These are phyloP conservation scores for Xyrichtys novacula DNA, from an alignment of 2,797 vertebrate species.

Conservation along the genomic window DNA sequence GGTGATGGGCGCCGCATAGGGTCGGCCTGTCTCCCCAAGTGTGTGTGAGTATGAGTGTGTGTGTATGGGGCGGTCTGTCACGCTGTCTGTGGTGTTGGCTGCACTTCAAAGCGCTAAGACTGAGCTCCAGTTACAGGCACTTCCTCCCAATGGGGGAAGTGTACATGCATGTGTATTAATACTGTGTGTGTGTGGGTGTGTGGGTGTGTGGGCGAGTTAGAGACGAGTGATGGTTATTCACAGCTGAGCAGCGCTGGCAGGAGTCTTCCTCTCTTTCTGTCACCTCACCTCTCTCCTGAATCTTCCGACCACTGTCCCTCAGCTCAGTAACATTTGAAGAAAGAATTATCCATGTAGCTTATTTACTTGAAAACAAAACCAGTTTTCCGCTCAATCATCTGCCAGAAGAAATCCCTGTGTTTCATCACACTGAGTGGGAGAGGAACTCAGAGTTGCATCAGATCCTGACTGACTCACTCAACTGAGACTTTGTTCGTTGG, in stretches of 20 bases:
- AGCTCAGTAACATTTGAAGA: not conserved
- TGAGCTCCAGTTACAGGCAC: constrained; percentile 83
- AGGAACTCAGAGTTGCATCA: constrained; percentile 62
- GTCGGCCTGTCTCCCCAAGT: constrained; percentile 20
- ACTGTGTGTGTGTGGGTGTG: constrained; percentile 38
- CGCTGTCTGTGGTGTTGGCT: constrained; percentile 59
- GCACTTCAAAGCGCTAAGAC: constrained; percentile 77
- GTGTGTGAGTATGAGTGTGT: constrained; percentile 3
- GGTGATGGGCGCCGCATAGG: constrained; percentile 32
- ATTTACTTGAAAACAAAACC: not conserved
- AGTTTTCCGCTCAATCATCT: not conserved
- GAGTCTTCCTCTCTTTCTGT: constrained; percentile 46
- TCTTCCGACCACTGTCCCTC: constrained; percentile 18
- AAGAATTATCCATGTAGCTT: not conserved
- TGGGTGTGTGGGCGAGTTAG: constrained; percentile 47
- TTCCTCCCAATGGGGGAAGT: constrained; percentile 77
- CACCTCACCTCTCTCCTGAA: constrained; percentile 32
- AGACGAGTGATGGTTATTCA: constrained; percentile 74
- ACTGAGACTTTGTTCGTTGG: constrained; percentile 17
- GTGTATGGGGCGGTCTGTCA: constrained; percentile 49
- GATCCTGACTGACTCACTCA: constrained; percentile 48
- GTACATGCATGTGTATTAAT: constrained; percentile 58
- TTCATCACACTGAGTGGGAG: constrained; percentile 41
- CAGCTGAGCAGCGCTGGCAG: constrained; percentile 64
- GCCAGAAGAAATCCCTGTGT: constrained; percentile 43